Conservation (phyloP, 1,140 invertebrate species). For the Solen grandis region DNA sequence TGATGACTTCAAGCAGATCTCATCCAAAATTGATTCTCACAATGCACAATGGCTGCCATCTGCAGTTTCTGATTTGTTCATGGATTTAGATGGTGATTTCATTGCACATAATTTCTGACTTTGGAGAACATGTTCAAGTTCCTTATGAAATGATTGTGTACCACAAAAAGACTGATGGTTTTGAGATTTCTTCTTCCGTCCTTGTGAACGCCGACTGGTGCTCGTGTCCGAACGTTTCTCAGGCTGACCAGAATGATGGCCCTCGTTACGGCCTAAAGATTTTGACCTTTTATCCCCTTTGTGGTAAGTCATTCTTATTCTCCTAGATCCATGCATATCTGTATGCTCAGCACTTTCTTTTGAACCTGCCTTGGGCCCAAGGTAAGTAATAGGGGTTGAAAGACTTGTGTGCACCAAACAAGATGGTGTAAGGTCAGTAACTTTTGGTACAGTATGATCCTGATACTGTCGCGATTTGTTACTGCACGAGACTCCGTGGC, state of each 20-base stretch:
- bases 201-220: slow-evolving; percentile 3
- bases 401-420: neutral
- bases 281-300: slow-evolving; percentile 43
- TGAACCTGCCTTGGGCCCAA: no score
- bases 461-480: neutral
- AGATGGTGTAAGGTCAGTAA: slow-evolving; percentile 35
- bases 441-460: neutral
- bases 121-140: slow-evolving; percentile 22
- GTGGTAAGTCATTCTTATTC: neutral
- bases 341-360: no score
- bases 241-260: neutral
- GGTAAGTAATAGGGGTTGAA: neutral
- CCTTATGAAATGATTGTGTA: slow-evolving; percentile 9
- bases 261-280: slow-evolving; percentile 38
- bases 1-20: no score
- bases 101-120: slow-evolving; percentile 6
- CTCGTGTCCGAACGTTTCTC: no score
- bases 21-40: no score
- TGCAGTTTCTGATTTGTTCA: no score
- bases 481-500: no score
- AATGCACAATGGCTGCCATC: no score
- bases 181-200: slow-evolving; percentile 17
- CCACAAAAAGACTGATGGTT: neutral
- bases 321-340: no score
- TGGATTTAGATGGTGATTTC: no score